Evolutionary conservation across 1,140 invertebrate genomes (phyloP).

Genomic region (Zaprionus ghesquierei): DNA sequence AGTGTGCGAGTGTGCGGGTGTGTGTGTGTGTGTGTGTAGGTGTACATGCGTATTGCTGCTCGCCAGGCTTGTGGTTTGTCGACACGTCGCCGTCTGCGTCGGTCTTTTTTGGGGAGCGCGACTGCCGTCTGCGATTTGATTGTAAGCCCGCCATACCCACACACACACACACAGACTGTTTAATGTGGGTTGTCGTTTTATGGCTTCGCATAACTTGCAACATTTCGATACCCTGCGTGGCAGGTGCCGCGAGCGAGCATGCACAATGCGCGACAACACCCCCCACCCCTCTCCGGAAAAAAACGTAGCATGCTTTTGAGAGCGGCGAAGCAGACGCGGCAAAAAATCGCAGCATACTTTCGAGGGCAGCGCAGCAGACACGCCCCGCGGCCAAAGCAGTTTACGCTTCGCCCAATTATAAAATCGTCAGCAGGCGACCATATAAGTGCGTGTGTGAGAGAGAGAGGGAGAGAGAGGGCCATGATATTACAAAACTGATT

Average conservation of each 20-base stretch:
- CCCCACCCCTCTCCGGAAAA: too few relatives aligned
- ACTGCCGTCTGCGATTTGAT: slow-evolving; percentile 53
- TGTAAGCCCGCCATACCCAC: slow-evolving; percentile 26
- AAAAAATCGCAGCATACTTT: slow-evolving; percentile 1
- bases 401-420: slow-evolving; percentile 28
- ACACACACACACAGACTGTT: slow-evolving; percentile 29
- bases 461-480: neutral
- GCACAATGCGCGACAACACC: neutral
- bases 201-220: slow-evolving; percentile 19
- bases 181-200: slow-evolving; percentile 19
- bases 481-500: slow-evolving; percentile 28
- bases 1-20: neutral
- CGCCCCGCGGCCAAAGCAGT: neutral
- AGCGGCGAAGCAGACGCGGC: too few relatives aligned
- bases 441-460: neutral
- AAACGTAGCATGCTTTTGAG: neutral
- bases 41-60: slow-evolving; percentile 7
- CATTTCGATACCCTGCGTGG: slow-evolving; percentile 15
- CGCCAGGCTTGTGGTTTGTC: slow-evolving; percentile 19
- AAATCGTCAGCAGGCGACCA: slow-evolving; percentile 17
- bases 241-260: neutral
- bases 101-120: slow-evolving; percentile 8
- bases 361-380: neutral
- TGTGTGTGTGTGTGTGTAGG: slow-evolving; percentile 5
- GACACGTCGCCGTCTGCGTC: slow-evolving; percentile 20